Evolutionary conservation across 1,140 invertebrate genomes (phyloP), one percentile per base, ranked within the genome.

Genomic region (Linepithema humile): DNA sequence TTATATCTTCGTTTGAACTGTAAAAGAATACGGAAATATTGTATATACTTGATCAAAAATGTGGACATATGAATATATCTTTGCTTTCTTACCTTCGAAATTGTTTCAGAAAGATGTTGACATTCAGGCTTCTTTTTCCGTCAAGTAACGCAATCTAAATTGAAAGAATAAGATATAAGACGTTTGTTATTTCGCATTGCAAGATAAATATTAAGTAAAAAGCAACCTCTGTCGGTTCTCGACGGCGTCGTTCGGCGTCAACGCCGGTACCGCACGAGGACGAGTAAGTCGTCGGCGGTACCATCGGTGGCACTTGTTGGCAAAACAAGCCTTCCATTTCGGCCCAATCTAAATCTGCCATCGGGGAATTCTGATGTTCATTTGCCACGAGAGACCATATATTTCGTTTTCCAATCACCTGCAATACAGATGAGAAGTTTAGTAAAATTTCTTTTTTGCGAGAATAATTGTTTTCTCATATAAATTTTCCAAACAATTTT

Each of bases 31-130:
- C 10, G 20, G 6, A 9, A n/a, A 59, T 35, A 64, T 15, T 29
- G 55, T n/a, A 4, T 48, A 55, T 2, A 38, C 38, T 40, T 1
- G 23, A 35, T 32, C 29, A 17, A 72, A 72, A 55, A 55, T 15
- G 2, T 35, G 12, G 3, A 45, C 29, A n/a, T 35, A 38, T n/a
- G 20, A 26, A 29, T 43, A 7, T 7, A 1, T 15, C 2, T 12
- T 50, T 17, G 4, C 10, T 3, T 38, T 64, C 84, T 92, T 94
- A 97, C 97, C 97, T 97, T 94, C 97, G 95, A 92, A 99, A 99
- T 94, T 99, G 98, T 94, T 99, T 99, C n/a, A 99, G 95, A 94
- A 99, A 99, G 85, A 99, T 99, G 93, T 99, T 99, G 0, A 99
- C 98, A 91, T 99, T 99, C 45, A 99, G 95, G 93, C 98, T 99